phyloP scores from a whole-genome alignment of 1,140 invertebrate species.

The Aphaenogaster rudis region DNA sequence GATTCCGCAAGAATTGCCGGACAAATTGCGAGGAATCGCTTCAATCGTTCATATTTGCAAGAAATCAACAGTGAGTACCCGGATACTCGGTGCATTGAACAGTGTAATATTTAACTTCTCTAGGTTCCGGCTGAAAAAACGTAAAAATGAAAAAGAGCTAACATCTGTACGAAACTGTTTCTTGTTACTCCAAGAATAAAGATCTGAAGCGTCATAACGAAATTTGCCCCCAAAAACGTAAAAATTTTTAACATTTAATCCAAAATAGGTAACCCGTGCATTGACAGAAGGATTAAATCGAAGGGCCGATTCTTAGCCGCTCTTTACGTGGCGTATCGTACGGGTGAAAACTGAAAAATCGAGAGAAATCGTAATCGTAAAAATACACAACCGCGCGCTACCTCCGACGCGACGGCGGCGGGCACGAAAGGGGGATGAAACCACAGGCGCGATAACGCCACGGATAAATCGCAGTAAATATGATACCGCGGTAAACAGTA shows the following conservation, averaged over 20 bases:
- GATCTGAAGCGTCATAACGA: no score
- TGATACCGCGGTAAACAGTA: slow-evolving; percentile 54
- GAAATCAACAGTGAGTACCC: no score
- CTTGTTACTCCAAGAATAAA: no score
- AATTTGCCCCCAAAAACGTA: no score
- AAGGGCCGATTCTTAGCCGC: neutral
- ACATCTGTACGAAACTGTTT: no score
- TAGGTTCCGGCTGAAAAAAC: no score
- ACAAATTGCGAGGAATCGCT: neutral
- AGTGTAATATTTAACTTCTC: no score
- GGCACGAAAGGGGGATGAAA: slow-evolving; percentile 18
- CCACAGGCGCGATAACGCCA: slow-evolving; percentile 20
- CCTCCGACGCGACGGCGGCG: neutral
- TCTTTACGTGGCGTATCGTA: neutral
- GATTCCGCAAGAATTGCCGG: neutral
- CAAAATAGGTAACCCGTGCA: no score
- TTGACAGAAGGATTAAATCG: neutral
- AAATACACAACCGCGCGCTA: slow-evolving; percentile 4
- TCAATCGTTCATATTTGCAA: no score
- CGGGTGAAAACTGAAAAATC: neutral
- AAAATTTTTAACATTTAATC: no score
- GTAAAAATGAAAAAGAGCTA: no score
- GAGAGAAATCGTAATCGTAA: slow-evolving; percentile 35
- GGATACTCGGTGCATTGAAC: no score
- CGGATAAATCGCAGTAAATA: slow-evolving; percentile 50